A percentile compares a stretch with the other conserved stretches of the same genome.
phyloP scores from a whole-genome alignment of 2,797 vertebrate species.

The Hypotaenidia philippensis region DNA sequence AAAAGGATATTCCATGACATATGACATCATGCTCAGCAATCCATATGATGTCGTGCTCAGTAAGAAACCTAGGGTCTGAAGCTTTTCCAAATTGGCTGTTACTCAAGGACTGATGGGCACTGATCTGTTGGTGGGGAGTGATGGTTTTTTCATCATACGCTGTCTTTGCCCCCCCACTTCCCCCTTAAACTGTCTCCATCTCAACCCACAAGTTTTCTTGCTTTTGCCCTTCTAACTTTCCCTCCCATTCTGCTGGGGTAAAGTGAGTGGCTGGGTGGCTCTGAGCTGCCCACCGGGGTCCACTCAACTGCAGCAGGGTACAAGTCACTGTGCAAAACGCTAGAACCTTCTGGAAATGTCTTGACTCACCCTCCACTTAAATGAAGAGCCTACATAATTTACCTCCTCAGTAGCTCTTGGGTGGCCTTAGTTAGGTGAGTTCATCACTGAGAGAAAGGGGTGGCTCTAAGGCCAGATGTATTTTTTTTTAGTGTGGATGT shows the following conservation, averaged over 20 bases:
- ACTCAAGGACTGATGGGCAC: neutral
- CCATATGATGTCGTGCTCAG: neutral
- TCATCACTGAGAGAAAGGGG: neutral
- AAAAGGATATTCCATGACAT: neutral
- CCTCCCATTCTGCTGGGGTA: neutral
- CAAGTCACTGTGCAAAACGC: neutral
- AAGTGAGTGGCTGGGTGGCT: accelerated
- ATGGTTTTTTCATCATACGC: neutral
- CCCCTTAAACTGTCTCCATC: neutral
- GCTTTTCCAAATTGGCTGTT: neutral
- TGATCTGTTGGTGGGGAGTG: neutral
- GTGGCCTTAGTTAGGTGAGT: neutral
- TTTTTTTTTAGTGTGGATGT: too few species aligned
- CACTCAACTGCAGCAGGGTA: neutral
- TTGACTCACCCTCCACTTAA: neutral
- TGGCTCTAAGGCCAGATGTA: neutral
- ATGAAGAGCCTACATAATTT: neutral
- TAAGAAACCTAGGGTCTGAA: accelerated
- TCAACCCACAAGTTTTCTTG: neutral
- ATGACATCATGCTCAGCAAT: accelerated
- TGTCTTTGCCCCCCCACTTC: neutral
- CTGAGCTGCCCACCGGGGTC: neutral
- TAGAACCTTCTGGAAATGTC: neutral
- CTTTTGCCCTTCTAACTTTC: neutral
- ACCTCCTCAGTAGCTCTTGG: neutral